Evolutionary conservation across 2,797 vertebrate species (phyloP), one percentile per base, ranked within the genome.

Genomic region (Fratercula arctica): DNA sequence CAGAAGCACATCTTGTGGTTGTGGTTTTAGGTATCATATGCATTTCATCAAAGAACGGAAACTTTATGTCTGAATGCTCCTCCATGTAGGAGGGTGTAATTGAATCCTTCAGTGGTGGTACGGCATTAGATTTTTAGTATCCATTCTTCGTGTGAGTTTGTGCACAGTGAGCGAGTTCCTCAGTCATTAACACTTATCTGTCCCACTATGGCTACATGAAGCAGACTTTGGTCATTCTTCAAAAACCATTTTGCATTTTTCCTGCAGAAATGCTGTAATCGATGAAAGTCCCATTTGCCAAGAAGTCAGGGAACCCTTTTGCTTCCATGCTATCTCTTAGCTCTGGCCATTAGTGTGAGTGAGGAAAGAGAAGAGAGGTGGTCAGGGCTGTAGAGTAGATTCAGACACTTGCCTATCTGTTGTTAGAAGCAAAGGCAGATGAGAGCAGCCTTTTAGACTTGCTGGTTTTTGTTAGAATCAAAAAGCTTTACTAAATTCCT

Each of bases 1-100:
- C 70, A 93, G 87, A 87, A 85, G 75, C 63, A 81, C 63, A 67
- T 67, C 74, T 87, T 95, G 31, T 84, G 80, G 77, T 92, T 83
- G 67, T 74, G 75, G 51, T 83, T 90, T 92, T 94, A 93, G 80
- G 48, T 80, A 54, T 90, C 53, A 57, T 50, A 73, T 17, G n/a
- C 41, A 68, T 96, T 95, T 93, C 83, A 35, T 90, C 72, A 92
- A 80, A 89, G 88, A 93, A 69, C 85, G 64, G 87, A 87, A 85
- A 13, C 68, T 95, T 79, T 90, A 69, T 79, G 56, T 95, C 86
- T 95, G 70, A 90, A 70, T 87, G 37, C n/a, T 68, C 17, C 41
- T 94, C 84, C 24, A 21, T 75, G 56, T 87, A 57, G 85, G 59
- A 95, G 59, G 31, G 15, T 95, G 68, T 87, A 92, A 83, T 79